Evolutionary conservation across 1,140 invertebrate species (phyloP), one percentile per base, ranked within the genome.

Genomic region (Melipona quadrifasciata): DNA sequence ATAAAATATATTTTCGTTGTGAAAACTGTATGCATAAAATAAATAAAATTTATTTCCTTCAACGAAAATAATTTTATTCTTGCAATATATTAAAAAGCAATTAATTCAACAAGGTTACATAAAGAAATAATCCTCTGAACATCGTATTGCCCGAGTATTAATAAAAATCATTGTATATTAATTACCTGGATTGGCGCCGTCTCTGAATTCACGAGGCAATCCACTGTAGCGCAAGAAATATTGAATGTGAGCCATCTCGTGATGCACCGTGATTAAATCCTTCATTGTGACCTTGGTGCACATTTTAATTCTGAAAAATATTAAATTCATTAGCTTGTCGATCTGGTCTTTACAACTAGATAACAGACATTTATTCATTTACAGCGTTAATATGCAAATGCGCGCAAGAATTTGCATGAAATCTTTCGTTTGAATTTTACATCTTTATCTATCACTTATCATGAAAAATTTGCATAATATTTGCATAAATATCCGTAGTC

Each of bases 161-260:
- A 47, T 47, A 47, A 8, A 47, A 47, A 47, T 47, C 39, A 47
- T 47, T 47, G 6, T 47, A 47, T 47, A 47, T 47, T 16, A 57
- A 8, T 34, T 21, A 97, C 97, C 97, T 94, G 98, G 98, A 96
- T 99, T 99, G 17, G 98, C 98, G 6, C 98, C 98, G 93, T 97
- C 97, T 75, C 98, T 95, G 94, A 98, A 98, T 73, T 98, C 96
- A 89, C 98, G 97, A 12, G 98, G 97, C 88, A 97, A 96, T 90
- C 98, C 96, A 85, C 97, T 96, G 93, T 99, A 99, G 47, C 97
- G 96, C 80, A 98, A 93, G 95, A 98, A 98, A 91, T 99, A 99
- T 90, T 99, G 97, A 80, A 99, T 97, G 91, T 99, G 98, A 8
- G 97, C 97, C 97, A 98, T 97, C 95, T 99, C 98, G 91, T 99